Conservation (phyloP, 2,888 invertebrate genomes). For the Chalcis sispes region DNA sequence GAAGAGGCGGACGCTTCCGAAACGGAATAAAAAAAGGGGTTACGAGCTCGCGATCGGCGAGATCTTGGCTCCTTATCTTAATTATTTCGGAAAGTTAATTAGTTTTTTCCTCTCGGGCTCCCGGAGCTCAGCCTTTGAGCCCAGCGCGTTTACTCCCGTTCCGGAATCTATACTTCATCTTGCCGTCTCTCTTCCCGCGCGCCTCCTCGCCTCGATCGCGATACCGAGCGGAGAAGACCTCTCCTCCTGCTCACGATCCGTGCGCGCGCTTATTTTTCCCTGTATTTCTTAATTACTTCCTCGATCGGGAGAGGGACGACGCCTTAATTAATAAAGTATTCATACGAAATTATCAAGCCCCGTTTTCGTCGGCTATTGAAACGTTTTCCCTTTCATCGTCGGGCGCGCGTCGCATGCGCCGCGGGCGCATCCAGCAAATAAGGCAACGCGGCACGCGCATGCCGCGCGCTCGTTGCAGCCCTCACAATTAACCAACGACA, state of each 20-base stretch:
- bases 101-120: conserved; percentile 69
- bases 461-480: too few relatives aligned
- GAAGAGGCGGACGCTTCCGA: conserved; percentile 56
- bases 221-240: background rate
- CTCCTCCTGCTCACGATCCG: background rate
- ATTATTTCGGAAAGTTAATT: conserved; percentile 74
- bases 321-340: conserved; percentile 56
- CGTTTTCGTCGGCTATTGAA: conserved; percentile 50
- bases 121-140: conserved; percentile 66
- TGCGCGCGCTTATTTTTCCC: conserved; percentile 12
- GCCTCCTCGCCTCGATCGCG: conserved; percentile 3
- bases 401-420: background rate
- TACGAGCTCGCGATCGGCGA: conserved; percentile 67
- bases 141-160: conserved; percentile 63
- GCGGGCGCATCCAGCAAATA: conserved; percentile 10
- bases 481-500: conserved; percentile 8
- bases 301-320: conserved; percentile 26
- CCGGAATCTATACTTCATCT: conserved; percentile 50
- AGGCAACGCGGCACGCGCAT: too few relatives aligned
- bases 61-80: conserved; percentile 72
- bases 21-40: conserved; percentile 60
- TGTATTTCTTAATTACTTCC: conserved; percentile 57
- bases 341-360: conserved; percentile 40
- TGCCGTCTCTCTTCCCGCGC: background rate
- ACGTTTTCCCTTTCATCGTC: conserved; percentile 32